phyloP scores from a whole-genome alignment of 2,797 vertebrate genomes.

The Ficedula albicollis region DNA sequence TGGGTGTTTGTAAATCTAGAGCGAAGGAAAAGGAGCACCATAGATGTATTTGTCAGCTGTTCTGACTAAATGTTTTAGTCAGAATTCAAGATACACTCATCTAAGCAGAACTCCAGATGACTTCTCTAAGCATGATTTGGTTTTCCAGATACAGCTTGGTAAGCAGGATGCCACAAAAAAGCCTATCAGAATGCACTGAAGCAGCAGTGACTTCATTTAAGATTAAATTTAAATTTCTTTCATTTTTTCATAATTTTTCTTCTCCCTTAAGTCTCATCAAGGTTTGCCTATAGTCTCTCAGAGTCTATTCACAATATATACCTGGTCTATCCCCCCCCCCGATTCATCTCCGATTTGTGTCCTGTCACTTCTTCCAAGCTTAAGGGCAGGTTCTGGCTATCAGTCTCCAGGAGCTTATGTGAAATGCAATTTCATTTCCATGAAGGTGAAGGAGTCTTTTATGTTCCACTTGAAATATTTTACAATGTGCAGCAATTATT shows the following conservation, averaged over 20 bases:
- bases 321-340: neutral
- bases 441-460: neutral
- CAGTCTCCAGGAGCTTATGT: neutral
- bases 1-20: neutral
- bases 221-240: neutral
- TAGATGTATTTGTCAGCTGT: neutral
- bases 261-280: neutral
- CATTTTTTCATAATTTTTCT: neutral
- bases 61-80: neutral
- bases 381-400: neutral
- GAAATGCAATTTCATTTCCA: neutral
- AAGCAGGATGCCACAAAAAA: neutral
- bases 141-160: neutral
- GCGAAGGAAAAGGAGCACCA: neutral
- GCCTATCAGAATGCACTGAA: neutral
- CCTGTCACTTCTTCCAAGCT: neutral
- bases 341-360: neutral
- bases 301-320: neutral
- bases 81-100: neutral
- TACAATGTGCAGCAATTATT: neutral
- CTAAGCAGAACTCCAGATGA: neutral
- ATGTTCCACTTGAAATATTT: neutral
- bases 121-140: neutral
- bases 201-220: neutral
- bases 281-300: neutral